Base-by-base conservation (phyloP, 1,140 invertebrate species). In the Cydia strobilella region DNA sequence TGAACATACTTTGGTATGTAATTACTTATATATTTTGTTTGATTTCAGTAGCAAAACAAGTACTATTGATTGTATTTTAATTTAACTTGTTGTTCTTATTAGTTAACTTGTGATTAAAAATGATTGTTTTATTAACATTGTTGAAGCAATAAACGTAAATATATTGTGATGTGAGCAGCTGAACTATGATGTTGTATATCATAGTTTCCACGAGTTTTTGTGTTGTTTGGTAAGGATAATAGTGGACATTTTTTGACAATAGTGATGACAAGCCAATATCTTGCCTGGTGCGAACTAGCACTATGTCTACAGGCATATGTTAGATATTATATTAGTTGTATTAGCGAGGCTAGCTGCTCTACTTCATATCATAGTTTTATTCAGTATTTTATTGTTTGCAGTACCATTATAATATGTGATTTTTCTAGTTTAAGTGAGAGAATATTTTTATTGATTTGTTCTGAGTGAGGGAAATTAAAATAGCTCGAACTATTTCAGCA, bases 381-480 rank as follows among this genome's bases (percentile, higher is more conserved):
- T 84, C 86, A 88, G 86, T 90, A 88, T 87, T 91, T 86, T 77
- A 81, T 84, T 84, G 76, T 77, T 77, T 80, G 82, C 77, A 79
- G 79, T 89, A 91, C 79, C 84, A 86, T 88, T 84, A 77, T 80
- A 79, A 77, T 81, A 79, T 89, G 89, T 90, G 88, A 92, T 92
- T 90, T 54, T 86, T 83, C 78, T 92, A 92, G 86, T 82, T 77
- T 90, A 91, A 86, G 88, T 85, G 82, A 90, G 85, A 84, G 80
- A 77, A 87, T 90, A 90, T 90, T 91, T 92, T 89, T 90, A 92
- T 84, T 90, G 84, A 89, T 91, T 90, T 88, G 81, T 83, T 84
- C 78, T 78, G 79, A 84, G 78, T 90, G 84, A 83, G 73, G 81
- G 77, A 87, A 90, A 90, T 87, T 87, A 92, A 89, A 90, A 79